These are phyloP conservation scores for Silurus aristotelis DNA, from an alignment of 2,797 vertebrate genomes.

Conservation along the genomic window DNA sequence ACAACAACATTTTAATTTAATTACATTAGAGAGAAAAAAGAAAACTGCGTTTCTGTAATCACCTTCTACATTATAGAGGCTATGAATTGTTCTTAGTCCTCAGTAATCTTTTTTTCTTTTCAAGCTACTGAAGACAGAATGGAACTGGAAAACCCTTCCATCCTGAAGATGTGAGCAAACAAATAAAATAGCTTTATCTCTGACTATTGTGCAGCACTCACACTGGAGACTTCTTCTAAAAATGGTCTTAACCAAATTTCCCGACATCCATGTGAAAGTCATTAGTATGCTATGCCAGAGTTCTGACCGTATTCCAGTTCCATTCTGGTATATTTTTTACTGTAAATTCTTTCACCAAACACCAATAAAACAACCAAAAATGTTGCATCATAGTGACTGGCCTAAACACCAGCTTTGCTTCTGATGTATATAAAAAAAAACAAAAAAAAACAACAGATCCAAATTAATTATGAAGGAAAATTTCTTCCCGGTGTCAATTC, in stretches of 20 bases:
- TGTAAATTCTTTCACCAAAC: background rate
- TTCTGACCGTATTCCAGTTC: background rate
- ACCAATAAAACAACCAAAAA: background rate
- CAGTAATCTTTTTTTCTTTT: background rate
- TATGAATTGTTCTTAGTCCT: background rate
- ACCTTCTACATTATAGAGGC: background rate
- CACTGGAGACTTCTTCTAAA: background rate
- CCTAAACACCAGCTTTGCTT: conserved; percentile 26
- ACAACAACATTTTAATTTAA: no score
- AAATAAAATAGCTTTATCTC: background rate
- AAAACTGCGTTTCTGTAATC: background rate
- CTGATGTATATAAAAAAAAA: no score
- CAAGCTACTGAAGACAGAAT: background rate
- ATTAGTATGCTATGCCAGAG: background rate
- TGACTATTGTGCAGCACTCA: background rate
- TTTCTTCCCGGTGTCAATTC: conserved; percentile 53
- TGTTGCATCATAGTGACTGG: conserved; percentile 30
- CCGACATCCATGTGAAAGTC: background rate
- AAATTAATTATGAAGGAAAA: conserved; percentile 38
- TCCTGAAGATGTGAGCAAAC: background rate
- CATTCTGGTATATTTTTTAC: conserved; percentile 2
- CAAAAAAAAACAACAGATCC: conserved; percentile 2
- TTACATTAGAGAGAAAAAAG: background rate
- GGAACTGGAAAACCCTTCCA: background rate
- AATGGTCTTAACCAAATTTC: background rate